Base-by-base conservation (phyloP, 2,888 invertebrate species). In the Diadromus collaris region DNA sequence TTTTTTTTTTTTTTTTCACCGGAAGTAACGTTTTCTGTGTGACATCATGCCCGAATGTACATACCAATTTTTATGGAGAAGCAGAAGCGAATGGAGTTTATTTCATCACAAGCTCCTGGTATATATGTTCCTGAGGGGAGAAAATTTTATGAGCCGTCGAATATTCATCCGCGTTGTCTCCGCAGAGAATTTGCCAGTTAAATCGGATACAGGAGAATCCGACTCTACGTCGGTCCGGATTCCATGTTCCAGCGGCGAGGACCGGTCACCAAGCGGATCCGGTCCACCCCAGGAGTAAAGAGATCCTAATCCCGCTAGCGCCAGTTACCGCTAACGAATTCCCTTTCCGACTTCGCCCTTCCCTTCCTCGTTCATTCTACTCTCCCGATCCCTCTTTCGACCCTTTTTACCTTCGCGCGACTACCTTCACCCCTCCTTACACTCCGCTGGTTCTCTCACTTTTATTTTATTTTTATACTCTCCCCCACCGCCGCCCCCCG, bases 241-340 rank as follows among this genome's bases (percentile, higher is more conserved):
- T 70, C 72, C 24, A 29, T 48, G 34, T 13, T 24, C 19, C 48
- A 32, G 48, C 32, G 27, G 56, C 24, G 64, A 34, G 27, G 67
- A 46, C 64, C 58, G 65, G 76, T 65, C 76, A 70, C 65, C 48
- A 51, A 70, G 60, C 63, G 38, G 68, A 72, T 84, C 82, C 78
- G 78, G 82, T 13, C 38, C 83, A 84, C 78, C 84, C 80, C 83
- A 80, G 80, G 78, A 83, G 84, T 83, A 85, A 87, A 86, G 85
- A 84, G 83, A 85, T 84, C 83, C 84, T 84, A 83, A 86, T 86
- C 83, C 86, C 82, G 83, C 75, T 81, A 83, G 84, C 85, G 84
- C 84, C 84, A 86, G 86, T 88, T 87, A 85, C 86, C 85, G 82
- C 87, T 88, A 88, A 89, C 87, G 87, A 89, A 89, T 89, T 89